These are phyloP conservation scores for Cenopis cana DNA, from an alignment of 2,888 invertebrate species.

Conservation along the genomic window DNA sequence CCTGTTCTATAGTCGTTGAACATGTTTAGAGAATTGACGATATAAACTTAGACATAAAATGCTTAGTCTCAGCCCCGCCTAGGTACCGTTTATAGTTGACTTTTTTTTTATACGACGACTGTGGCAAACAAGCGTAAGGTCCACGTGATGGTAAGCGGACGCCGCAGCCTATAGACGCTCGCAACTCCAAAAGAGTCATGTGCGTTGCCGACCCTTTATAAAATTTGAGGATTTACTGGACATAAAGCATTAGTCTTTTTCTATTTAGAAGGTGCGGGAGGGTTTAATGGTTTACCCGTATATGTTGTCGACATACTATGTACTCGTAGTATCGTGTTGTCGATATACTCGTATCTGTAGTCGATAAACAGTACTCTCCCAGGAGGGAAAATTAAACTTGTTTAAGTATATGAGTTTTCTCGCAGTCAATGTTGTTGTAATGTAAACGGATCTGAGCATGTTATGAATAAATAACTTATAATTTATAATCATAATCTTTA, in stretches of 20 bases:
- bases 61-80: constrained; percentile 3
- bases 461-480: background rate
- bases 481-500: background rate
- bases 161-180: too few species aligned
- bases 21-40: constrained; percentile 19
- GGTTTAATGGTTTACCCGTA: background rate
- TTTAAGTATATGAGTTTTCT: background rate
- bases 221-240: too few species aligned
- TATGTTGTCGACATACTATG: background rate
- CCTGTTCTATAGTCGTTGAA: constrained; percentile 15
- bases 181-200: too few species aligned
- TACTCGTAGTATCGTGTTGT: too few species aligned
- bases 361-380: background rate
- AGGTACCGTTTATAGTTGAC: background rate
- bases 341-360: background rate
- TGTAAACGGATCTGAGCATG: background rate
- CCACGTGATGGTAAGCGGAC: too few species aligned
- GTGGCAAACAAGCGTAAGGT: too few species aligned
- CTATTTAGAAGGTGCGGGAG: background rate
- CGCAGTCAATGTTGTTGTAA: background rate
- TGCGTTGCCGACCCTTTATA: too few species aligned
- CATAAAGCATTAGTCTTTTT: background rate
- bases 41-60: constrained; percentile 19
- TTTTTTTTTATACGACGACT: too few species aligned
- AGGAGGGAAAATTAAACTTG: background rate